Base-by-base conservation (phyloP, 64 coral and sea anemone species). In the Stichodactyla helianthus region DNA sequence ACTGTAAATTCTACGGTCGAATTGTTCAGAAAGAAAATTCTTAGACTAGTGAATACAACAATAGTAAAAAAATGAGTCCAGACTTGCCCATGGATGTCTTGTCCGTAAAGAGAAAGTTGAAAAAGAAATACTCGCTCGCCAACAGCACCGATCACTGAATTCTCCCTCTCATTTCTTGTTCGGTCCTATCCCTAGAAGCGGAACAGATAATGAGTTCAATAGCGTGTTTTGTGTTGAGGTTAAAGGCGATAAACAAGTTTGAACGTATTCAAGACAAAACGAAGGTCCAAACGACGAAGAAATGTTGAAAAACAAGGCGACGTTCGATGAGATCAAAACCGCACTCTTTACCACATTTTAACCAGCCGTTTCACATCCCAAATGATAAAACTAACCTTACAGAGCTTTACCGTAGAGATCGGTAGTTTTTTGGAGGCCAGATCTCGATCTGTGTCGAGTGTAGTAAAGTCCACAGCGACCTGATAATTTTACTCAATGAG, bases 191-290 rank as follows among this genome's bases (percentile, higher is more conserved):
- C 52, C 78, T 28, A 81, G 31, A 19, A 81, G 52, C 52, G 52
- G 78, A 74, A 81, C 51, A 54, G 50, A 54, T 81, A 81, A 81
- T 53, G 68, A 74, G 51, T 15, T 81, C 8, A 0, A 22, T 10
- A 81, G 78, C 0, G 17, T 81, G 78, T 53, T 81, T 19, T 81
- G 52, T 20, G 78, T n/a, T 52, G 17, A 54, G 78, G 78, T 81
- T 81, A 81, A 81, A 81, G 78, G 78, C 78, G 78, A 81, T 81
- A 81, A 81, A 81, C 78, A 81, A 52, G 78, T 81, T 54, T 52
- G 52, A 81, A 81, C 78, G 51, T 81, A 81, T 81, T 81, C 52
- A 74, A 74, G 68, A 74, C 22, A 74, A 74, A 74, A 74, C 68
- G 68, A 74, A 74, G 35, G 27, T 74, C 26, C 68, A 74, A 74